Base-by-base conservation (phyloP, 2,113 vertebrate genomes). In the Mastomys coucha region DNA sequence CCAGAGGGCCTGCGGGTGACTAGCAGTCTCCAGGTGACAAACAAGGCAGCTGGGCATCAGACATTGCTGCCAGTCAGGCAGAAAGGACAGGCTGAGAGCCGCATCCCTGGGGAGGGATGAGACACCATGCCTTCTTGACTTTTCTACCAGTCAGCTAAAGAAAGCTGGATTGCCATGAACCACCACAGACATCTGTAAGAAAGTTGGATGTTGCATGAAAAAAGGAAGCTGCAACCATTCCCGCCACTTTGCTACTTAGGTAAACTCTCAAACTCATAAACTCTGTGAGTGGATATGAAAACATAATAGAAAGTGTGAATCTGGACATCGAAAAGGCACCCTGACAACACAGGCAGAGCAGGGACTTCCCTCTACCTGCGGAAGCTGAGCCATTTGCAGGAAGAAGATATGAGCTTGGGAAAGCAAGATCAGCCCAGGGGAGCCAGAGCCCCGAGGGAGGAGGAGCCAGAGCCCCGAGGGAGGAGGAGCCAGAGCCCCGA, bases 151-250 rank as follows among this genome's bases (percentile, higher is more conserved):
- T 69, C 13, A 0, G 12, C 33, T 16, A 31, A 5, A 73, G 42
- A 49, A 0, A 10, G 0, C 19, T 0, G 73, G 12, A 7, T 10
- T 33, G 1, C 39, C 11, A 0, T 17, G 24, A 19, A 2, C 12
- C 4, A 3, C 2, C 36, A 1, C 0, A 0, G 33, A 20, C 2
- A 2, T 0, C 26, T 67, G 76, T 78, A 49, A 60, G 1, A 73
- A 16, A 4, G 45, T 0, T 7, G 36, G 28, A 78, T 1, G 3
- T 0, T 4, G 19, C 7, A 26, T 5, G 33, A 14, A 33, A 20
- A 78, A 85, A 65, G 51, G 56, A 51, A 26, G 14, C 2, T 5
- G 26, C 65, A 7, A 36, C n/a, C 22, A 3, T 56, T n/a, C 42
- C 42, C 5, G 9, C 51, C 8, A 0, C 33, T 16, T 65, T 19